Base-by-base conservation (phyloP, 2,888 invertebrate species). In the Nomada fabriciana region DNA sequence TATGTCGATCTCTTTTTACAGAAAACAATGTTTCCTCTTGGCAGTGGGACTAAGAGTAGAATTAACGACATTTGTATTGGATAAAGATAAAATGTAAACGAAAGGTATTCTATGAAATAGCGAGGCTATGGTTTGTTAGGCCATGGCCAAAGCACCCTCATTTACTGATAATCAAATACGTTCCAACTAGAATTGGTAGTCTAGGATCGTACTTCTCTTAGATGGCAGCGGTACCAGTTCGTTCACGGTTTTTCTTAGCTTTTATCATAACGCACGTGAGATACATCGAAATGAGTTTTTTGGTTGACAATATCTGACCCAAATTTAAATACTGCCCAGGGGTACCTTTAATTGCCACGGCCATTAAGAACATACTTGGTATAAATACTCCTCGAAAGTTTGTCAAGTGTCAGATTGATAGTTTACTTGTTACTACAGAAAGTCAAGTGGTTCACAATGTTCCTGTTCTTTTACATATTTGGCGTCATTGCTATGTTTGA, bases 241-340 rank as follows among this genome's bases (percentile, higher is more conserved):
- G 82, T 80, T 74, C 78, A 69, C 60, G 69, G 64, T 55, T 79
- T 72, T 73, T 74, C 69, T 79, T 67, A 57, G 67, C 18, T 70
- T 79, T 83, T 77, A 80, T 73, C 82, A 80, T 81, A 76, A 72
- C 47, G 67, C 55, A 86, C 90, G 87, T 87, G 87, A 88, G 90
- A 90, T 91, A 91, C 90, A 91, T 91, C 68, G 42, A 55, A 84
- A 86, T 71, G 68, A 55, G 29, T 43, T 75, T 71, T 84, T 86
- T 79, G 64, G 53, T 68, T 50, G 13, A 23, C 61, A 72, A 60
- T 85, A 84, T 89, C 86, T 90, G 90, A 89, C 91, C 91, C 57
- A 86, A 87, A 90, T 91, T 90, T 88, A 85, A 87, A 86, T 90
- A 75, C 29, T 47, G 71, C 15, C 70, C 77, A 76, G 77, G 75